Base-by-base conservation (phyloP, 2,888 invertebrate species). In the Magallana nippona region DNA sequence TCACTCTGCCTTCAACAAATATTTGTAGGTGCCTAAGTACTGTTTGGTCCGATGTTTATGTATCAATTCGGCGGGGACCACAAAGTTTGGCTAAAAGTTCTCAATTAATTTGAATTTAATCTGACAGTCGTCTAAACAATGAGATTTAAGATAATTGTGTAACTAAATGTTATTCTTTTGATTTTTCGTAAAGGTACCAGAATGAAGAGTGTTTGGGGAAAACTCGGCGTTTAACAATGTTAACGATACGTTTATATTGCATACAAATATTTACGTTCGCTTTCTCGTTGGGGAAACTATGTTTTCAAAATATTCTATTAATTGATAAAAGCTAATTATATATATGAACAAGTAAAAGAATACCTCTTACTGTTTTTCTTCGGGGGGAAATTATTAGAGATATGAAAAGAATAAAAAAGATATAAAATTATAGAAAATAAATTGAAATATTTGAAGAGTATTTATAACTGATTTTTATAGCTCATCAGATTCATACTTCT, bases 101-200 rank as follows among this genome's bases (percentile, higher is more conserved):
- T 22, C 56, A 77, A 84, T 84, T 81, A 84, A 84, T 84, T 84
- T 78, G 71, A 81, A 81, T 84, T 81, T 80, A 58, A 84, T 84
- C 63, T 57, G 77, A 84, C 80, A 60, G n/a, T n/a, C 32, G 60
- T 55, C 15, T 17, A 78, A 84, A 84, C 84, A 84, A 62, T 19
- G 62, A 55, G 78, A 84, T 84, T 81, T 60, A 44, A 60, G 27
- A 58, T 81, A 60, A 81, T 81, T 60, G 58, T 81, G 81, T 81
- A 32, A 58, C 81, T 57, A 56, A 55, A 79, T 57, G 22, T 71
- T 71, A 27, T 71, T 71, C 71, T 32, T 71, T 71, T 71, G 71
- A 71, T 71, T 71, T 27, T 71, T 71, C 71, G 13, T 22, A 71
- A 22, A 71, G 27, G 71, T 71, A 27, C 71, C 27, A 15, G 15